These are phyloP conservation scores for Synanthedon vespiformis DNA, from an alignment of 2,888 invertebrate species.

Conservation along the genomic window DNA sequence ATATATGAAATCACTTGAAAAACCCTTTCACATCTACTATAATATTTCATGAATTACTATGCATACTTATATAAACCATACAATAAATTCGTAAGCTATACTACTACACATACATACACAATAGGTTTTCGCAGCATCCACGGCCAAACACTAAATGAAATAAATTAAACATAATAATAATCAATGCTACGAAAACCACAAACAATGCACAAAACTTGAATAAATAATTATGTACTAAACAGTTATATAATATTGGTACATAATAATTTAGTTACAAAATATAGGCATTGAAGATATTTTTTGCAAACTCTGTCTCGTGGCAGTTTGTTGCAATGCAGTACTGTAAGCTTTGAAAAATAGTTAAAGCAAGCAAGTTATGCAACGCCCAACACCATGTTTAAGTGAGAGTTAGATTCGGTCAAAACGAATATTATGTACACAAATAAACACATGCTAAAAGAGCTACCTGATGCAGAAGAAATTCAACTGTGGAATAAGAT, in stretches of 20 bases:
- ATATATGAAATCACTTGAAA: too few species aligned
- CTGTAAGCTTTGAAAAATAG: constrained; percentile 36
- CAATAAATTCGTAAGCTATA: too few species aligned
- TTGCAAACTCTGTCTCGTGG: constrained; percentile 68
- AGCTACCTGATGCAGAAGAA: constrained; percentile 62
- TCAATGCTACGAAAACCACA: constrained; percentile 1
- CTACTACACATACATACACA: not conserved
- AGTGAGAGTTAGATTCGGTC: constrained; percentile 34
- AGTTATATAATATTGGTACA: constrained; percentile 7
- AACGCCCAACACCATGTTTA: constrained; percentile 44
- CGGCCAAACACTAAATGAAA: not conserved
- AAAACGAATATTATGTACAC: constrained; percentile 44
- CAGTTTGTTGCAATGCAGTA: constrained; percentile 50
- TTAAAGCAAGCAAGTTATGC: constrained; percentile 21
- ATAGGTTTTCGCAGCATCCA: not conserved
- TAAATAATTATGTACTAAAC: constrained; percentile 4
- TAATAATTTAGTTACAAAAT: constrained; percentile 24
- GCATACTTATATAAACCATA: too few species aligned
- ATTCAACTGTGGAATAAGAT: constrained; percentile 59
- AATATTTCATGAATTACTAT: too few species aligned
- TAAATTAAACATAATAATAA: too few species aligned
- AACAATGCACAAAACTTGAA: constrained; percentile 6
- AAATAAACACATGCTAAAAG: constrained; percentile 30
- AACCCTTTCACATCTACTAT: too few species aligned
- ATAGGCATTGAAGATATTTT: constrained; percentile 35